phyloP scores from a whole-genome alignment of 2,797 vertebrate species.

The Cyprinodon diabolis region DNA sequence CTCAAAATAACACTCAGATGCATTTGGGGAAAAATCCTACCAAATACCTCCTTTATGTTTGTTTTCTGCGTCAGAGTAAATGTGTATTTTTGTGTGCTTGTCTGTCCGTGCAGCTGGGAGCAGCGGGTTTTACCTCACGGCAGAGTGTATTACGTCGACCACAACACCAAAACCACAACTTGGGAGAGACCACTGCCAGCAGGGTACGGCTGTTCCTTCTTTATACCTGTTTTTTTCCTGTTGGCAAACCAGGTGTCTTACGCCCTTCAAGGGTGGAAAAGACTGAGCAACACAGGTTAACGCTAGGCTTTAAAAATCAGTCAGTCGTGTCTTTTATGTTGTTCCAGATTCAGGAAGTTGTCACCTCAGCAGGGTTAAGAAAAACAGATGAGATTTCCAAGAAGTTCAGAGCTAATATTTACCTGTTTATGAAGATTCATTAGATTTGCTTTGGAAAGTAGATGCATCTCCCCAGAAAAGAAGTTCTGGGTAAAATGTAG shows the following conservation, averaged over 20 bases:
- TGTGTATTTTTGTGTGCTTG: slow-evolving; percentile 28
- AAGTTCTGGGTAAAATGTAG: not conserved
- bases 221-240: slow-evolving; percentile 11
- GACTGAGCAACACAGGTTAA: not conserved
- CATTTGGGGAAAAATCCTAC: not conserved
- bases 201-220: slow-evolving; percentile 80
- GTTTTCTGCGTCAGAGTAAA: slow-evolving; percentile 7
- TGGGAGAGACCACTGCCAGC: slow-evolving; percentile 97
- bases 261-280: not conserved
- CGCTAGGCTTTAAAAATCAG: not conserved
- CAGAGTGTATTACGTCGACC: slow-evolving; percentile 96
- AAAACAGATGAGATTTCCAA: not conserved
- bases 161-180: slow-evolving; percentile 98
- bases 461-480: not conserved
- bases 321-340: not conserved
- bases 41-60: not conserved
- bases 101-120: slow-evolving; percentile 87
- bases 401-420: not conserved
- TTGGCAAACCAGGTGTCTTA: not conserved
- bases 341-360: not conserved
- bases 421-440: not conserved
- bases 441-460: not conserved
- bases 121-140: slow-evolving; percentile 94
- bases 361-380: not conserved
- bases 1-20: not conserved